A percentile compares a stretch with the other conserved stretches of the same genome.
phyloP scores from a whole-genome alignment of 2,113 vertebrate species.

The Nothoprocta pentlandii region DNA sequence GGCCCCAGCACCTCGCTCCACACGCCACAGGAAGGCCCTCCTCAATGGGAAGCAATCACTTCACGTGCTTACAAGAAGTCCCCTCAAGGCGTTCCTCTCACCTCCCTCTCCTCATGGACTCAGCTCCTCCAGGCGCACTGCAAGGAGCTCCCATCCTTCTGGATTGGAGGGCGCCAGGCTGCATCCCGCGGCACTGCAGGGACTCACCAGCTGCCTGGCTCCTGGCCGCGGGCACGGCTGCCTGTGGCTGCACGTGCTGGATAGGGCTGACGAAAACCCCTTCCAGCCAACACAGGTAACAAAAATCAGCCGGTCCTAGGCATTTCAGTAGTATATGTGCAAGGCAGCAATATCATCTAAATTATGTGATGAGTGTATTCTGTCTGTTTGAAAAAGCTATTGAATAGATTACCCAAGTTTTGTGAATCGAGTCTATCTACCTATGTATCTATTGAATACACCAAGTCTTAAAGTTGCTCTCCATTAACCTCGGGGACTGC shows the following conservation, averaged over 20 bases:
- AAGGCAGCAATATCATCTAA: slow-evolving; percentile 48
- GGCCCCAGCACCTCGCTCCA: not conserved
- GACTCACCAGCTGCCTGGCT: too few species aligned
- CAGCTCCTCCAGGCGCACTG: slow-evolving; percentile 39
- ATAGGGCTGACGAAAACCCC: not conserved
- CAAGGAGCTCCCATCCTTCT: slow-evolving; percentile 19
- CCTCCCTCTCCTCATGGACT: slow-evolving; percentile 57
- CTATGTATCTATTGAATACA: not conserved
- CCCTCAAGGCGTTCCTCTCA: slow-evolving; percentile 68
- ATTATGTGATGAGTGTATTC: slow-evolving; percentile 5
- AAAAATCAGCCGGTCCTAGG: slow-evolving; percentile 4
- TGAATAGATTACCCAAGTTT: not conserved
- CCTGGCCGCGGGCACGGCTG: too few species aligned
- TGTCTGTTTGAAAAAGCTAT: slow-evolving; percentile 24
- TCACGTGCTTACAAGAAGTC: slow-evolving; percentile 63
- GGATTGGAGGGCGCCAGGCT: not conserved
- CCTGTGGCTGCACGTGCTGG: not conserved
- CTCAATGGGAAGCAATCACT: slow-evolving; percentile 60
- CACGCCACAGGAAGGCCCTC: slow-evolving; percentile 37
- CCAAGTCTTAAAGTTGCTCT: slow-evolving; percentile 49
- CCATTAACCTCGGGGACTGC: slow-evolving; percentile 4
- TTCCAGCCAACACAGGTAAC: not conserved
- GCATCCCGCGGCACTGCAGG: too few species aligned
- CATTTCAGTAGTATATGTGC: slow-evolving; percentile 18
- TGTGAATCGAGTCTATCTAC: not conserved